phyloP scores from a whole-genome alignment of 2,888 invertebrate genomes.

The Saturnia japonica region DNA sequence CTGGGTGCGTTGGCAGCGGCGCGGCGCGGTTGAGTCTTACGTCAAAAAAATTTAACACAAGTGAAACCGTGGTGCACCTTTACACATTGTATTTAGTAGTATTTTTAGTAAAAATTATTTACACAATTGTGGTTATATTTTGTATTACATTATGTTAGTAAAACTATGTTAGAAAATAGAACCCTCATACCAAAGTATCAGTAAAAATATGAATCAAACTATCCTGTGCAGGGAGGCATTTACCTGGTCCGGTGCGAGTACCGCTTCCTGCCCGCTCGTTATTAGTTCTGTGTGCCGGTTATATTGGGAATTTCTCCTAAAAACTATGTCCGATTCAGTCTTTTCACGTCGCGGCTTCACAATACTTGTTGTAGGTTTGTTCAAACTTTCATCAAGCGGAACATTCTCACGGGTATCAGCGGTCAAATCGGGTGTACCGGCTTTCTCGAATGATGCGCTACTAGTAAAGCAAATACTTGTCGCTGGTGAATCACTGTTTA shows the following conservation, averaged over 20 bases:
- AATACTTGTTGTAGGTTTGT: slow-evolving; percentile 60
- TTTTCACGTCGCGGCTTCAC: slow-evolving; percentile 90
- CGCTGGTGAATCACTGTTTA: slow-evolving; percentile 71
- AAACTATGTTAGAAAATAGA: slow-evolving; percentile 65
- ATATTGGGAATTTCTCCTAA: slow-evolving; percentile 82
- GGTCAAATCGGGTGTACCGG: slow-evolving; percentile 67
- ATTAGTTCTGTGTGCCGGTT: slow-evolving; percentile 70
- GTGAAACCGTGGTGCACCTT: no score
- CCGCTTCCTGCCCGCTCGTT: slow-evolving; percentile 80
- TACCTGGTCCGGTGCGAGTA: slow-evolving; percentile 80
- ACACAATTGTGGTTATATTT: slow-evolving; percentile 28
- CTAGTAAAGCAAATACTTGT: slow-evolving; percentile 67
- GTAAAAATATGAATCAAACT: slow-evolving; percentile 69
- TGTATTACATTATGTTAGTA: slow-evolving; percentile 55
- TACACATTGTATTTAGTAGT: slow-evolving; percentile 19
- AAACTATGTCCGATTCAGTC: slow-evolving; percentile 93
- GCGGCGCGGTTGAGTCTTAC: no score
- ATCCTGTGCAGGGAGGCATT: slow-evolving; percentile 74
- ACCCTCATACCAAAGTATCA: slow-evolving; percentile 75
- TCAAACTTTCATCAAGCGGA: slow-evolving; percentile 40
- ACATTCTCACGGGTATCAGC: slow-evolving; percentile 62
- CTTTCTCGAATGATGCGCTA: slow-evolving; percentile 62
- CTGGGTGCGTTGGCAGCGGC: no score
- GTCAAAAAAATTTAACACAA: no score
- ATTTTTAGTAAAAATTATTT: slow-evolving; percentile 10